These are phyloP conservation scores for Pollenia angustigena DNA, from an alignment of 2,888 invertebrate species.

Conservation along the genomic window DNA sequence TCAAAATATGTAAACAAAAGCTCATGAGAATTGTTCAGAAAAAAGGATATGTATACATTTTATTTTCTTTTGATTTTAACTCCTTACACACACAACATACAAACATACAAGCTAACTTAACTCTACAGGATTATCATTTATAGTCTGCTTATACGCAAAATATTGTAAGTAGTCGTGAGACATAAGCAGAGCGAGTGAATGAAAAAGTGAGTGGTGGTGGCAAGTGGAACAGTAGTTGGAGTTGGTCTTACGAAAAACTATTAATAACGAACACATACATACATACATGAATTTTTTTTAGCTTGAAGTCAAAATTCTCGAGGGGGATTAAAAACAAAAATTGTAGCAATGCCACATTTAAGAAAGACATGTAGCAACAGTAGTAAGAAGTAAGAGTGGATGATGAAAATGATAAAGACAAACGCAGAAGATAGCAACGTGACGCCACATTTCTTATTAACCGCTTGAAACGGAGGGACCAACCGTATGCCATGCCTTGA, in stretches of 20 bases:
- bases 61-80: slow-evolving; percentile 53
- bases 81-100: slow-evolving; percentile 20
- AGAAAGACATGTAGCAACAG: slow-evolving; percentile 29
- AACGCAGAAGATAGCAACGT: slow-evolving; percentile 52
- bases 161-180: slow-evolving; percentile 32
- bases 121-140: slow-evolving; percentile 57
- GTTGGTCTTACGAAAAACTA: slow-evolving; percentile 64
- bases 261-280: slow-evolving; percentile 68
- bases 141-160: slow-evolving; percentile 41
- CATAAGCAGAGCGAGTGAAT: background rate
- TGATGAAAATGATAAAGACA: slow-evolving; percentile 37
- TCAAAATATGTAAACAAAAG: slow-evolving; percentile 73
- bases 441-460: slow-evolving; percentile 42
- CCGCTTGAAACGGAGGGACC: slow-evolving; percentile 16
- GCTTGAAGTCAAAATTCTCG: slow-evolving; percentile 61
- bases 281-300: slow-evolving; percentile 19
- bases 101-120: slow-evolving; percentile 5
- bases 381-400: background rate
- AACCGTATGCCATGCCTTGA: slow-evolving; percentile 44
- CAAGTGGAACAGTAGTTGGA: slow-evolving; percentile 46
- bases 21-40: slow-evolving; percentile 60
- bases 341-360: slow-evolving; percentile 33
- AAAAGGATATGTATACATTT: slow-evolving; percentile 52
- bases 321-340: slow-evolving; percentile 62
- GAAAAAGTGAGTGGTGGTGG: slow-evolving; percentile 20